phyloP scores from a whole-genome alignment of 2,888 invertebrate species.

The Neoascia interrupta region DNA sequence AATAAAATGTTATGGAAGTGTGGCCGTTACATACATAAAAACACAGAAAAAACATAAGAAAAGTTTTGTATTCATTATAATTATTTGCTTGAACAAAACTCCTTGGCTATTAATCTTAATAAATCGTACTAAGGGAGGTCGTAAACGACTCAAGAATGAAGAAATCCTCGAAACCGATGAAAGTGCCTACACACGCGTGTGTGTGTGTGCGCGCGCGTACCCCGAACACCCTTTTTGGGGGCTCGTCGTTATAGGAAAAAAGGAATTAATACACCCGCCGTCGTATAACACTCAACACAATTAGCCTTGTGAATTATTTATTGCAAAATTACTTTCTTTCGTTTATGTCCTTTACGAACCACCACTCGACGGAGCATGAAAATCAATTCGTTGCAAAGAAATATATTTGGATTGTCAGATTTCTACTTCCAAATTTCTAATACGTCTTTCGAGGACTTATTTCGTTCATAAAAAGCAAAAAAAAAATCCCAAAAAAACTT shows the following conservation, averaged over 20 bases:
- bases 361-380: not conserved
- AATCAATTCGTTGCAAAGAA: conserved; percentile 10
- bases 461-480: too few species aligned
- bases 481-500: not conserved
- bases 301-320: conserved; percentile 42
- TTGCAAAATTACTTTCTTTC: conserved; percentile 26
- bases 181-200: conserved; percentile 18
- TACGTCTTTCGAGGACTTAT: not conserved
- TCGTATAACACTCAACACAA: conserved; percentile 19
- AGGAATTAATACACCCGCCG: conserved; percentile 12
- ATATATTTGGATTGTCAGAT: not conserved
- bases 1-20: conserved; percentile 19
- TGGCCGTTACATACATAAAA: not conserved
- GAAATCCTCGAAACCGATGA: not conserved
- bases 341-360: not conserved
- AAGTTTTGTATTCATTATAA: conserved; percentile 57
- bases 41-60: conserved; percentile 8
- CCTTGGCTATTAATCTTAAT: conserved; percentile 40
- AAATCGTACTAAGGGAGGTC: too few species aligned
- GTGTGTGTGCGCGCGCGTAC: not conserved
- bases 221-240: not conserved
- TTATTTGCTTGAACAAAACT: conserved; percentile 46
- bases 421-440: too few species aligned
- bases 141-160: not conserved
- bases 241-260: conserved; percentile 7